Evolutionary conservation across 2,113 vertebrate species (phyloP).

Genomic region (Pelecanus crispus): DNA sequence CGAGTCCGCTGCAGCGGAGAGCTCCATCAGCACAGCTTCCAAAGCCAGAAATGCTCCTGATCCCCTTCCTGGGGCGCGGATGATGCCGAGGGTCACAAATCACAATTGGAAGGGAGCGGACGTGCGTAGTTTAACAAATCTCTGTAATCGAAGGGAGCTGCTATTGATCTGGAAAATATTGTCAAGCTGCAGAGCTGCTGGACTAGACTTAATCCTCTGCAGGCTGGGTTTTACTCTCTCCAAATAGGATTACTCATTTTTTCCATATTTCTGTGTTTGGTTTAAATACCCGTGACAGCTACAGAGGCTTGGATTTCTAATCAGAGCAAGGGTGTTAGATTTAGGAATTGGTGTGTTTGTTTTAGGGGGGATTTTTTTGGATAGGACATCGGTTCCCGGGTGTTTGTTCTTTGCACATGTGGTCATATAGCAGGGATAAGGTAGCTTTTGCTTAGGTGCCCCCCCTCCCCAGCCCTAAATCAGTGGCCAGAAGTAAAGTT

Average conservation of each 20-base stretch:
- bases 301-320: conserved; percentile 30
- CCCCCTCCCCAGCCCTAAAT: background rate
- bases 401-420: background rate
- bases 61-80: background rate
- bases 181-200: background rate
- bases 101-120: background rate
- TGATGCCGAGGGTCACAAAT: background rate
- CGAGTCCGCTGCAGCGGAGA: background rate
- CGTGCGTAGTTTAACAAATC: background rate
- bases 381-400: background rate
- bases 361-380: background rate
- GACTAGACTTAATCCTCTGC: conserved; percentile 41
- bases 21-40: background rate
- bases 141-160: background rate
- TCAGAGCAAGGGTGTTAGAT: conserved; percentile 7
- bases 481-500: background rate
- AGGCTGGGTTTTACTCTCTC: conserved; percentile 24
- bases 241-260: conserved; percentile 52
- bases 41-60: background rate
- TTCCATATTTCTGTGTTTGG: conserved; percentile 51
- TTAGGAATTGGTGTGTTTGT: background rate
- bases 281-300: conserved; percentile 29
- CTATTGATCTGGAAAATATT: conserved; percentile 44
- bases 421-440: background rate
- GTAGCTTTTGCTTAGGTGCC: background rate